These are phyloP conservation scores for Zalophus californianus DNA, from an alignment of 2,797 vertebrate species.

Conservation along the genomic window DNA sequence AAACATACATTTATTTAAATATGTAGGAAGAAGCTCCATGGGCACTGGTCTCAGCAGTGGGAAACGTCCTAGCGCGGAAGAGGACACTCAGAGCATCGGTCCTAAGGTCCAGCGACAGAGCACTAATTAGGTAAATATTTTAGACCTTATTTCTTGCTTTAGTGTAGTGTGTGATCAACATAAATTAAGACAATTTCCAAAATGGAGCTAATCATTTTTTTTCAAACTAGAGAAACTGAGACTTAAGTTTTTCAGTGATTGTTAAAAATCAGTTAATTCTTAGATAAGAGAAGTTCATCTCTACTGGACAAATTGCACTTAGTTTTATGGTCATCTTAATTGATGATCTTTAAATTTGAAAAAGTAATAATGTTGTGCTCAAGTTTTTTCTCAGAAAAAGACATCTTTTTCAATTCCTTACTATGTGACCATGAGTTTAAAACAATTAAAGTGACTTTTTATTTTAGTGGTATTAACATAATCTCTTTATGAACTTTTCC, in stretches of 20 bases:
- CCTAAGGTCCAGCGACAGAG: slow-evolving; percentile 92
- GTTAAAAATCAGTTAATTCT: background rate
- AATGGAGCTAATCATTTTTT: background rate
- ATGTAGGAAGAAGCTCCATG: slow-evolving; percentile 88
- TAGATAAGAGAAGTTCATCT: background rate
- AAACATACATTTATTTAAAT: slow-evolving; percentile 75
- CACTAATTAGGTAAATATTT: slow-evolving; percentile 88
- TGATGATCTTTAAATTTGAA: slow-evolving; percentile 12
- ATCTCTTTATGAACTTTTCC: background rate
- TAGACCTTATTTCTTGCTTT: background rate
- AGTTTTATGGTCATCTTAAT: background rate
- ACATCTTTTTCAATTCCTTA: slow-evolving; percentile 41
- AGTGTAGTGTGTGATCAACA: background rate
- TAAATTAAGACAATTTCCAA: background rate
- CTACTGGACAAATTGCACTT: background rate
- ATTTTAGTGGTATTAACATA: background rate
- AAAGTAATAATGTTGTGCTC: background rate
- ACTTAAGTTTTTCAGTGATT: background rate
- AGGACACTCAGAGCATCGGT: slow-evolving; percentile 85
- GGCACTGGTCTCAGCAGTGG: slow-evolving; percentile 84
- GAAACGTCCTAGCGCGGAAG: slow-evolving; percentile 92
- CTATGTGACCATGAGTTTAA: background rate
- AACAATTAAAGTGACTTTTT: slow-evolving; percentile 1
- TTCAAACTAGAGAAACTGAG: slow-evolving; percentile 24
- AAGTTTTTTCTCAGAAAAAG: slow-evolving; percentile 28